Percentiles rank a stretch among this genome's conserved stretches.
These are phyloP conservation scores for Priapulus caudatus DNA, from an alignment of 2,888 invertebrate species.

Conservation along the genomic window DNA sequence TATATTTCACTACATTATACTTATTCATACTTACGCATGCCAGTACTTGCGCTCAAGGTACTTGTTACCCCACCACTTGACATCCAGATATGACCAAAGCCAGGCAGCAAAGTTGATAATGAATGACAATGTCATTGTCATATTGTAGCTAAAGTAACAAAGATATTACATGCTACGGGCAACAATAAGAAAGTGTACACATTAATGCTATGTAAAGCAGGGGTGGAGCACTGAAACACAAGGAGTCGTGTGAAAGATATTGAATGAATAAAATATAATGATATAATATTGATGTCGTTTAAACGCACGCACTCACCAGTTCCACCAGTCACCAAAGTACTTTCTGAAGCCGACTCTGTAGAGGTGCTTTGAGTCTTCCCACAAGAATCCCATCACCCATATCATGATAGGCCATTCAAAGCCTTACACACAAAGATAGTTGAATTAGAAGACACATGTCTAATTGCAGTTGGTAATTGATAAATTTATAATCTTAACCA, in stretches of 20 bases:
- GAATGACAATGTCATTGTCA: constrained; percentile 54
- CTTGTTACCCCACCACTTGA: constrained; percentile 39
- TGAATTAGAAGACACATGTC: background rate
- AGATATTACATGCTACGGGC: too few species aligned
- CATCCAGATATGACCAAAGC: constrained; percentile 48
- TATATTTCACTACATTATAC: too few species aligned
- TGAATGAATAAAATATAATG: too few species aligned
- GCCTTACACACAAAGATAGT: constrained; percentile 23
- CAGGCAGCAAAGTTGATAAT: constrained; percentile 63
- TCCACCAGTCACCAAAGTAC: constrained; percentile 49
- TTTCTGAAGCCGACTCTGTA: constrained; percentile 46
- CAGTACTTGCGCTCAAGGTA: constrained; percentile 52
- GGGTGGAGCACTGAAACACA: too few species aligned
- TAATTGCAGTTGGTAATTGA: background rate
- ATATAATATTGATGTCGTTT: too few species aligned
- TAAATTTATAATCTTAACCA: too few species aligned
- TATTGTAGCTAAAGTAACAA: constrained; percentile 38
- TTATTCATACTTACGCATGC: constrained; percentile 33
- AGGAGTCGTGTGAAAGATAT: too few species aligned
- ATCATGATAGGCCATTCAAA: constrained; percentile 37
- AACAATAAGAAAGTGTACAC: too few species aligned
- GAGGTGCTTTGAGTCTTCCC: constrained; percentile 17
- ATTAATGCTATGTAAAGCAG: too few species aligned
- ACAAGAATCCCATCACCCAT: constrained; percentile 40
- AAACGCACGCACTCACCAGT: constrained; percentile 46